phyloP scores from a whole-genome alignment of 1,140 invertebrate species.

The Diprion similis region DNA sequence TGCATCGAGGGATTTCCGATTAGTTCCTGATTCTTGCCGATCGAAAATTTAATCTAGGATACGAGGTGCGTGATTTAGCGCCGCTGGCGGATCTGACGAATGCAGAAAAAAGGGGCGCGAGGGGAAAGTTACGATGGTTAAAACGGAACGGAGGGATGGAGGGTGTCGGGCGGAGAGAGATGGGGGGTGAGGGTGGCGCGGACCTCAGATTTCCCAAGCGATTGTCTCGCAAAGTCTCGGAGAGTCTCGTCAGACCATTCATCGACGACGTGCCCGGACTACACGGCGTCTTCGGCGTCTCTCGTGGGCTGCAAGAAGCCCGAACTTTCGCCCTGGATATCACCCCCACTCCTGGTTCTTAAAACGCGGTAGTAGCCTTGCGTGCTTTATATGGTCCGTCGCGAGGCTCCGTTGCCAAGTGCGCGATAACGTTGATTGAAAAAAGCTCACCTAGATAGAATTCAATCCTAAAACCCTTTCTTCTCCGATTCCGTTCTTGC shows the following conservation, averaged over 20 bases:
- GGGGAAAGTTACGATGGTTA: constrained; percentile 11
- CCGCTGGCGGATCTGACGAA: not conserved
- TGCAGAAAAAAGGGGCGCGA: not conserved
- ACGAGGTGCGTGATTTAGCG: not conserved
- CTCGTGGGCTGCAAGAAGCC: constrained; percentile 39
- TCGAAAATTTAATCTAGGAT: not conserved
- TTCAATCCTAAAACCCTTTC: constrained; percentile 22
- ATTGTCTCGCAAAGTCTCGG: constrained; percentile 58
- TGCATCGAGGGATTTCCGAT: not conserved
- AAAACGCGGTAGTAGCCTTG: constrained; percentile 21
- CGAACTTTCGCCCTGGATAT: constrained; percentile 29
- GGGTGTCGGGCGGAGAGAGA: not conserved
- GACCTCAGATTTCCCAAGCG: constrained; percentile 59
- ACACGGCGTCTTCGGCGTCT: constrained; percentile 34
- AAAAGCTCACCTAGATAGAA: constrained; percentile 47
- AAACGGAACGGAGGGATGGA: constrained; percentile 8
- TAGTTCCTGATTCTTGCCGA: not conserved
- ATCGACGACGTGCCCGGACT: constrained; percentile 61
- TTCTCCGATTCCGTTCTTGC: not conserved
- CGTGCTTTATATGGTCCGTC: constrained; percentile 31
- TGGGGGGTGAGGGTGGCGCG: constrained; percentile 35
- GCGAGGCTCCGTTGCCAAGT: constrained; percentile 30
- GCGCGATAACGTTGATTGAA: constrained; percentile 55
- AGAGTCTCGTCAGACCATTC: constrained; percentile 60
- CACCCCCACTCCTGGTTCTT: not conserved